Evolutionary conservation across 2,797 vertebrate species (phyloP), one percentile per base, ranked within the genome.

Genomic region (Vultur gryphus): DNA sequence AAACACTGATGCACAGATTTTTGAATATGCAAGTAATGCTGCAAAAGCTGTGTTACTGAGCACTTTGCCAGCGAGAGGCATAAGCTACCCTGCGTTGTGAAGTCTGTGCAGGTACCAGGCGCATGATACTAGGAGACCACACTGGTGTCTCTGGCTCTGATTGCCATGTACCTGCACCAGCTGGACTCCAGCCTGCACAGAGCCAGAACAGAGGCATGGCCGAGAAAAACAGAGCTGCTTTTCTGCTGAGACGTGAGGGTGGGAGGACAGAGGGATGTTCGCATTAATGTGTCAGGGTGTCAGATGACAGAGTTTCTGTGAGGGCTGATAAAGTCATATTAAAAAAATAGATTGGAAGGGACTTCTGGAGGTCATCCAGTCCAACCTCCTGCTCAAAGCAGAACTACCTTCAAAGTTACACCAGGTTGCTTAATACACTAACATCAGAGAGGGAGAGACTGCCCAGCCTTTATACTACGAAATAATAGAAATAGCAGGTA

Each of bases 401-500:
- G 44, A 89, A 9, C 46, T 61, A 41, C 19, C 29, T 94, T 91
- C 79, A 90, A 84, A 95, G 89, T 37, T 52, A 79, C 35, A 55
- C 55, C 58, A 81, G 5, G 15, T 39, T 77, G 48, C 37, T 87
- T 43, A 84, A 84, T 43, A 64, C 48, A 59, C 29, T 91, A 39
- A 54, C 44, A 71, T 73, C 41, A 93, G 76, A 89, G 37, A 83
- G 5, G 5, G n/a, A 90, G 26, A 89, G 29, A 67, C 59, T 84
- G 44, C 16, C 49, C 43, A 70, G 59, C 17, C 52, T 92, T 92
- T 89, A 64, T 49, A 18, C 15, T 21, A n/a, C 14, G 57, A 88
- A 91, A 93, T 66, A 92, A 91, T 57, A 86, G 86, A 94, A 86
- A 90, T 77, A 86, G 59, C 39, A 94, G 66, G 48, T 17, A 84